Evolutionary conservation across 1,140 invertebrate species (phyloP).

Genomic region (Macrosteles quadrilineatus): DNA sequence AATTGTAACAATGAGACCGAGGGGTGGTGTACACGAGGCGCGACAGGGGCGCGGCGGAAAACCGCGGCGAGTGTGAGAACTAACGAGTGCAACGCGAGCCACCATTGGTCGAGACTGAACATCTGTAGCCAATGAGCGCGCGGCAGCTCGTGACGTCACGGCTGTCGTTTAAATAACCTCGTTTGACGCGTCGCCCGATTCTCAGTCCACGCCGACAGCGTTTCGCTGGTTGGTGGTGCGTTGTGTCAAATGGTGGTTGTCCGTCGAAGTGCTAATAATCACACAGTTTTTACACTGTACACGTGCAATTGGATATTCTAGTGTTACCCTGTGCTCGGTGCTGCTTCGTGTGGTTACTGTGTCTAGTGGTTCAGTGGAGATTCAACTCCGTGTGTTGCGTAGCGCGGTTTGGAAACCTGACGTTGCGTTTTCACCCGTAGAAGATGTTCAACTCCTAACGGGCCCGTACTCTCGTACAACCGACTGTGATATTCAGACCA

Average conservation of each 20-base stretch:
- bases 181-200: neutral
- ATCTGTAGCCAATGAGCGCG: constrained; percentile 6
- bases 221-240: constrained; percentile 18
- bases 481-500: constrained; percentile 39
- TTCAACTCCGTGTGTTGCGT: too few relatives aligned
- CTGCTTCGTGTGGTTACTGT: constrained; percentile 20
- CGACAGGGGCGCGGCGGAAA: neutral
- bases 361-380: constrained; percentile 12
- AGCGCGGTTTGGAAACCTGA: constrained; percentile 10
- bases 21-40: neutral
- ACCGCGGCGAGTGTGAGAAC: constrained; percentile 2
- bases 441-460: constrained; percentile 28
- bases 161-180: constrained; percentile 17
- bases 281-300: constrained; percentile 42
- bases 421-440: constrained; percentile 24
- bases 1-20: too few relatives aligned
- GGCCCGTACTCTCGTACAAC: constrained; percentile 21
- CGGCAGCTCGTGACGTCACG: constrained; percentile 6
- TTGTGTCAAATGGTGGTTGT: constrained; percentile 39
- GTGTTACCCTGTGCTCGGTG: constrained; percentile 26
- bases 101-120: constrained; percentile 5
- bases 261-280: constrained; percentile 37
- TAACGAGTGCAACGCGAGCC: neutral
- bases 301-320: constrained; percentile 41
- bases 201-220: constrained; percentile 17